Conservation (phyloP, 2,888 invertebrate genomes). For the Drosophila algonquin region DNA sequence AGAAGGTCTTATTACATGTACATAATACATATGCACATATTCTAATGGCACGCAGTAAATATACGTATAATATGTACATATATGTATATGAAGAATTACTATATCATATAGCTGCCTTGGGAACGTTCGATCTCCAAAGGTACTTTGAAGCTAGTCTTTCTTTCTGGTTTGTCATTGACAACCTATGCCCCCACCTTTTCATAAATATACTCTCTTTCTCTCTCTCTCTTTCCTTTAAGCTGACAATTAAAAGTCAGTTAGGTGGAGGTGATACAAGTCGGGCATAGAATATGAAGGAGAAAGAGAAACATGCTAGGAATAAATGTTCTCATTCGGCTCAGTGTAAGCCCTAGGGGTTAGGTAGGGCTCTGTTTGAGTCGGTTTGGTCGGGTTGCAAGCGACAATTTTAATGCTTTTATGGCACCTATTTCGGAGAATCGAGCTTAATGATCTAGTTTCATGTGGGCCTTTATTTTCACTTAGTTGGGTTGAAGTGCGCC, state of each 20-base stretch:
- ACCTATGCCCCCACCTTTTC: too few species aligned
- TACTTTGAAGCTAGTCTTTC: too few species aligned
- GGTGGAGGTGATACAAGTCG: constrained; percentile 1
- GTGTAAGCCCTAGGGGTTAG: not conserved
- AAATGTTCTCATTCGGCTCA: constrained; percentile 4
- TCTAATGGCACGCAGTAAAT: too few species aligned
- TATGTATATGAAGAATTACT: too few species aligned
- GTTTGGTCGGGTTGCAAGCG: constrained; percentile 52
- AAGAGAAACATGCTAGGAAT: not conserved
- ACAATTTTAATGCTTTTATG: constrained; percentile 58
- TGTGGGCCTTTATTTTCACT: constrained; percentile 19
- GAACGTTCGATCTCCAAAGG: too few species aligned
- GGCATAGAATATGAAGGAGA: not conserved
- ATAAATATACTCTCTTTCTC: too few species aligned
- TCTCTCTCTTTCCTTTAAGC: too few species aligned
- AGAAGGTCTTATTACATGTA: constrained; percentile 2
- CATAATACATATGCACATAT: too few species aligned
- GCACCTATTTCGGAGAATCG: constrained; percentile 56
- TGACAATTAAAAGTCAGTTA: constrained; percentile 3
- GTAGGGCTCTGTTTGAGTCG: not conserved
- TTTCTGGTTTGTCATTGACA: too few species aligned
- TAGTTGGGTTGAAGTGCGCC: constrained; percentile 18
- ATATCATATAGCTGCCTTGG: too few species aligned
- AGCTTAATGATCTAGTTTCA: constrained; percentile 29
- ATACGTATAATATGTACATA: too few species aligned